These are phyloP conservation scores for Cydia pomonella DNA, from an alignment of 1,140 invertebrate species.

Conservation along the genomic window DNA sequence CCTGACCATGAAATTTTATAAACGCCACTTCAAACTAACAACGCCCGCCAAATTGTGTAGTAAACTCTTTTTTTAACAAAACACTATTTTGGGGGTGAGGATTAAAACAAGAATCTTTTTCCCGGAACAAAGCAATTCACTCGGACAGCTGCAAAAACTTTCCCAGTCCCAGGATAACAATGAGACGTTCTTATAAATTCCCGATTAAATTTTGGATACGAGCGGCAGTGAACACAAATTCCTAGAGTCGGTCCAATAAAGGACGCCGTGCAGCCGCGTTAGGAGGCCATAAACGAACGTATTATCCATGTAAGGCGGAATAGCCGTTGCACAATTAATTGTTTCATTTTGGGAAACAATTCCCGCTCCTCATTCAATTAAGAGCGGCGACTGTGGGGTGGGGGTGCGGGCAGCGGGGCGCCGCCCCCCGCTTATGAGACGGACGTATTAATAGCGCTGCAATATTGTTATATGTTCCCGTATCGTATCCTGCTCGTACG, in stretches of 20 bases:
- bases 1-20: constrained; percentile 78
- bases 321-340: constrained; percentile 81
- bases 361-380: constrained; percentile 81
- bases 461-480: constrained; percentile 78
- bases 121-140: constrained; percentile 54
- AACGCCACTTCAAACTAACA: constrained; percentile 68
- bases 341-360: constrained; percentile 81
- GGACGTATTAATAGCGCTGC: constrained; percentile 80
- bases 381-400: constrained; percentile 73
- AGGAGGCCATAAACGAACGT: constrained; percentile 79
- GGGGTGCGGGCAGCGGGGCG: constrained; percentile 40
- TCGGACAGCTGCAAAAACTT: constrained; percentile 65
- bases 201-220: constrained; percentile 78
- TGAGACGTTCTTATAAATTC: constrained; percentile 76
- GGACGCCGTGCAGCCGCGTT: constrained; percentile 78
- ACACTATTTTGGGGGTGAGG: constrained; percentile 46
- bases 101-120: constrained; percentile 58
- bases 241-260: constrained; percentile 79
- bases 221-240: constrained; percentile 79
- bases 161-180: constrained; percentile 60
- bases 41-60: constrained; percentile 44
- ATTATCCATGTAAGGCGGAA: constrained; percentile 81
- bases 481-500: constrained; percentile 63
- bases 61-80: constrained; percentile 41
- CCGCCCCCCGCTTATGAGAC: constrained; percentile 72